Evolutionary conservation across 2,888 invertebrate genomes (phyloP).

Genomic region (Eutolmus rufibarbis): DNA sequence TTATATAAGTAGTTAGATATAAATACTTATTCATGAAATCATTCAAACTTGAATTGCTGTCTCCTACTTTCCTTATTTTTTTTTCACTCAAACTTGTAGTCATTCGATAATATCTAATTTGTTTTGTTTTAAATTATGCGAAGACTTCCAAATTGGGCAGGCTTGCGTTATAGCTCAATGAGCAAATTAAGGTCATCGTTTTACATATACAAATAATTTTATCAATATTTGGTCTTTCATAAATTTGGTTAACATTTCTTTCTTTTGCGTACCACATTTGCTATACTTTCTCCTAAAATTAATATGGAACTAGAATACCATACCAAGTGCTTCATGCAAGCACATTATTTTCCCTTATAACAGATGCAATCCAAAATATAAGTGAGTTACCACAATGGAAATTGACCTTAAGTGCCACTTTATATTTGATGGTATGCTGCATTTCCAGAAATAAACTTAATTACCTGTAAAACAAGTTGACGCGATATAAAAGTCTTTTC

Average conservation of each 20-base stretch:
- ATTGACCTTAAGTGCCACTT: neutral
- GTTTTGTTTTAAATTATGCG: neutral
- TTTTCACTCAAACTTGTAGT: neutral
- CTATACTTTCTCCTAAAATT: neutral
- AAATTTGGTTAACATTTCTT: neutral
- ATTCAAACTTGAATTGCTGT: neutral
- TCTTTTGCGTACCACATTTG: neutral
- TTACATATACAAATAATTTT: neutral
- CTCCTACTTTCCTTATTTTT: neutral
- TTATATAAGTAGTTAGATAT: no score
- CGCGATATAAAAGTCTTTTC: slow-evolving; percentile 20
- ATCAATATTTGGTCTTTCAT: neutral
- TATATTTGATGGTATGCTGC: neutral
- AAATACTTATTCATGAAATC: no score
- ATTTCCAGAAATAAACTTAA: neutral
- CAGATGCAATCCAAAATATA: neutral
- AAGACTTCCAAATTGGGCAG: neutral
- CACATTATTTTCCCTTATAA: neutral
- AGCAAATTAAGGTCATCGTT: neutral
- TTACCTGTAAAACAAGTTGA: slow-evolving; percentile 4
- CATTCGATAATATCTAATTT: neutral
- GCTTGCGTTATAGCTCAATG: no score
- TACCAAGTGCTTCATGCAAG: neutral
- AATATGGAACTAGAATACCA: neutral
- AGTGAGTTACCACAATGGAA: neutral